Evolutionary conservation across 1,140 invertebrate species (phyloP).

Genomic region (Coptotermes formosanus): DNA sequence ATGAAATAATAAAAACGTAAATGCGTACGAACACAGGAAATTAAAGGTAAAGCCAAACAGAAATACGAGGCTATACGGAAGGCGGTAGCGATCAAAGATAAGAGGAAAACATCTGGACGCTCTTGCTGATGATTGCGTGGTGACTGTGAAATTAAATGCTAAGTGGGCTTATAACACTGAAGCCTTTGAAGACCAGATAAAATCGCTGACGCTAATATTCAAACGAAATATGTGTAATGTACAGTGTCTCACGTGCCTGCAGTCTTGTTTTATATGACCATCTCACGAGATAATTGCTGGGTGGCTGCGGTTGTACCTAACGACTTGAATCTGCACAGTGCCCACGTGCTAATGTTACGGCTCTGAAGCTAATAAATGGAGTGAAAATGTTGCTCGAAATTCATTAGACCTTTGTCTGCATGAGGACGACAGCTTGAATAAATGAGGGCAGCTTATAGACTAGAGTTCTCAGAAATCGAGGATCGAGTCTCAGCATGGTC

Average conservation of each 20-base stretch:
- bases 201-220: background rate
- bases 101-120: too few species aligned
- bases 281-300: background rate
- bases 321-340: background rate
- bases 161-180: background rate
- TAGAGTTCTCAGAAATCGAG: too few species aligned
- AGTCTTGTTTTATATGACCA: too few species aligned
- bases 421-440: too few species aligned
- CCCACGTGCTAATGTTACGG: background rate
- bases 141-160: background rate
- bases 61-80: too few species aligned
- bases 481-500: too few species aligned
- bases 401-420: too few species aligned
- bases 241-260: background rate
- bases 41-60: too few species aligned
- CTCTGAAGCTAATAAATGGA: background rate
- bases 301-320: background rate
- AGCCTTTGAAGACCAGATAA: background rate
- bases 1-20: too few species aligned
- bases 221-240: background rate
- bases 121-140: background rate
- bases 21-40: too few species aligned
- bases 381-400: background rate
- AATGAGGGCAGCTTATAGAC: too few species aligned
- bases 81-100: too few species aligned